Conservation (phyloP, 2,888 invertebrate genomes). For the Mactromeris polynyma region DNA sequence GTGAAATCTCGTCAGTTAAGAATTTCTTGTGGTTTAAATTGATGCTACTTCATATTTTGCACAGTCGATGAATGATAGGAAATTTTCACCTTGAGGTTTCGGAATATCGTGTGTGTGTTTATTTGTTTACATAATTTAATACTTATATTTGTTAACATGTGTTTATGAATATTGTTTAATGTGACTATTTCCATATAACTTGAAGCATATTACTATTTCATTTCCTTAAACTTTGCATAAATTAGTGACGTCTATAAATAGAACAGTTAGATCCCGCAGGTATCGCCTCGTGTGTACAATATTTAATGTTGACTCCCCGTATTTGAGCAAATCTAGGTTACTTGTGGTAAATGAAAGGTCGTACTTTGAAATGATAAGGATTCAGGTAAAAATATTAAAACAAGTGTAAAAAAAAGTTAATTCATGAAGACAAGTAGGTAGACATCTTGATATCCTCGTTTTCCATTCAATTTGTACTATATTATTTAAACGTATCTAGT, state of each 20-base stretch:
- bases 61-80: not conserved
- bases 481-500: too few relatives aligned
- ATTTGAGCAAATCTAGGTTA: constrained; percentile 42
- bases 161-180: not conserved
- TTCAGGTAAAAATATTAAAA: not conserved
- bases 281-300: not conserved
- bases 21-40: constrained; percentile 41
- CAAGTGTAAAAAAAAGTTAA: constrained; percentile 5
- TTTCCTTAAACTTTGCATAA: constrained; percentile 32
- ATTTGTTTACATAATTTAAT: not conserved
- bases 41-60: constrained; percentile 35
- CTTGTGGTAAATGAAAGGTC: not conserved
- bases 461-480: too few relatives aligned
- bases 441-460: too few relatives aligned
- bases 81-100: not conserved
- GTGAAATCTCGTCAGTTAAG: constrained; percentile 7
- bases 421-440: not conserved
- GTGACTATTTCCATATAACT: not conserved
- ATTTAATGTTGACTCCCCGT: not conserved
- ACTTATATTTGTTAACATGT: not conserved
- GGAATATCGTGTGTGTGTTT: not conserved
- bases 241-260: constrained; percentile 30
- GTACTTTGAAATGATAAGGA: constrained; percentile 4
- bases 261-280: constrained; percentile 4
- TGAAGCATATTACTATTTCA: not conserved